Base-by-base conservation (phyloP, 2,888 invertebrate genomes). In the Pomacea canaliculata region DNA sequence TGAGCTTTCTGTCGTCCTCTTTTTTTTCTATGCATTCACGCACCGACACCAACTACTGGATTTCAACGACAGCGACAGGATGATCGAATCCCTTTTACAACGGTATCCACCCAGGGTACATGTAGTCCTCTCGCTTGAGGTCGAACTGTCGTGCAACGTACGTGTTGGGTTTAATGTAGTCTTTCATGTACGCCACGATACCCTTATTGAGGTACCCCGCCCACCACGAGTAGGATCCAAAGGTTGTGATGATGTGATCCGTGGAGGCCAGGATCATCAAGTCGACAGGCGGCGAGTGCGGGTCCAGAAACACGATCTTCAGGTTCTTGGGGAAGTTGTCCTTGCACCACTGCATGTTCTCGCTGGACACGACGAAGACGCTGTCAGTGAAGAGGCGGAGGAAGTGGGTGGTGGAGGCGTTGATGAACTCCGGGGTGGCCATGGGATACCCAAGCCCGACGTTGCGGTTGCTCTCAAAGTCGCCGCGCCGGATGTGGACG, bases 201-300 rank as follows among this genome's bases (percentile, higher is more conserved):
- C 85, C 85, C 12, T 7, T 2, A 23, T 79, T 80, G 59, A 84
- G 71, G 80, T 80, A 84, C 4, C 78, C 82, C 1, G 81, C 76
- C 84, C 84, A 85, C 84, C 85, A 86, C 65, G 84, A 78, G 71
- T 82, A 85, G 4, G 84, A 82, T 0, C 86, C 86, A 8, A 84
- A 83, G 0, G 83, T 82, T 66, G 79, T 83, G 12, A 85, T 82
- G 8, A 80, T 79, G 72, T 86, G 86, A 56, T 84, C 80, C 77
- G 83, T 82, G 65, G 77, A 68, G 4, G 83, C 65, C n/a, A 86
- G 76, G 7, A 84, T 48, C 2, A 83, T 81, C 49, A 86, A 56
- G 68, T 84, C 84, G 7, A 84, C 77, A n/a, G 65, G 23, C 27
- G 76, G 82, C 13, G 80, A 66, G 60, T 60, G 27, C 9, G 19